A percentile compares a stretch with the other conserved stretches of the same genome.
phyloP scores from a whole-genome alignment of 2,888 invertebrate genomes.

The Parochlus steinenii region DNA sequence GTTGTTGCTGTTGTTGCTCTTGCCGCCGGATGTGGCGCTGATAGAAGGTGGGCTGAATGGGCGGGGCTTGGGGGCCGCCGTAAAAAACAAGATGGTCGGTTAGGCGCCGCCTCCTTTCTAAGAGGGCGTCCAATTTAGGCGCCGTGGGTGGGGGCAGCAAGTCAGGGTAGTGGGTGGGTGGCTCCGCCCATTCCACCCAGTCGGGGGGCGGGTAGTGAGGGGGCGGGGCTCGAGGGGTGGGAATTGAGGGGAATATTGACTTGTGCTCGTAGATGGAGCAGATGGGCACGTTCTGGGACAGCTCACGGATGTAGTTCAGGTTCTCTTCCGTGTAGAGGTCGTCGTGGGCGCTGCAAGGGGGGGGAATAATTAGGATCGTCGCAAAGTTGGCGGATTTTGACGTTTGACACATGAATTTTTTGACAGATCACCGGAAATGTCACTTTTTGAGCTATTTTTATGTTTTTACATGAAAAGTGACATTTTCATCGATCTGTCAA shows the following conservation, averaged over 20 bases:
- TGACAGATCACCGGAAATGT: no score
- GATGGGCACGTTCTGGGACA: conserved; percentile 29
- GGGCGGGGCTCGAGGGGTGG: conserved; percentile 2
- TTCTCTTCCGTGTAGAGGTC: conserved; percentile 27
- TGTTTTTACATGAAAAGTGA: no score
- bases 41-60: conserved; percentile 14
- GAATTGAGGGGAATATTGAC: conserved; percentile 22
- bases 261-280: conserved; percentile 30
- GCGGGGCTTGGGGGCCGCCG: conserved; percentile 13
- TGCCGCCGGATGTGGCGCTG: conserved; percentile 18
- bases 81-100: conserved; percentile 71
- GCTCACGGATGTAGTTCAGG: conserved; percentile 27
- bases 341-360: conserved; percentile 16
- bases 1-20: conserved; percentile 15
- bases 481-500: no score
- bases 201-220: not conserved
- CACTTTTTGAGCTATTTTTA: no score
- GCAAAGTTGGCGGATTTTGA: no score
- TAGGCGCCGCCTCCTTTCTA: conserved; percentile 25
- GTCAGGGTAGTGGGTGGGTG: no score
- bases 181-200: no score
- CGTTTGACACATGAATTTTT: no score
- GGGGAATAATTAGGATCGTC: no score
- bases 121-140: conserved; percentile 5
- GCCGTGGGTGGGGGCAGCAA: not conserved